Conservation (phyloP, 2,113 vertebrate genomes). For the Rallus limicola region DNA sequence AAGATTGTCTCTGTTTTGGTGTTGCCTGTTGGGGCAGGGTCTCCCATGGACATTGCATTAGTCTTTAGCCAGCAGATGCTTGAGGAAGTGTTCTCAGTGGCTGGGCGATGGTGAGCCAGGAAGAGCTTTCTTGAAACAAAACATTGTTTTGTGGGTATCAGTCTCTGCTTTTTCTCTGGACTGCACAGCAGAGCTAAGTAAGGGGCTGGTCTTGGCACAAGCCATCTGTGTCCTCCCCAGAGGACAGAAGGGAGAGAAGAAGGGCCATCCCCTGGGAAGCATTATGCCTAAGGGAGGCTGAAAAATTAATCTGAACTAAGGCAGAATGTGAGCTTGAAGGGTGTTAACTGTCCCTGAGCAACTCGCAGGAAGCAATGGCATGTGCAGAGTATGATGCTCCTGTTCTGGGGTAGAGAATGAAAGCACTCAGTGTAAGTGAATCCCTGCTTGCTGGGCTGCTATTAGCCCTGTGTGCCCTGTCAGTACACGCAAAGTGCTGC, state of each 20-base stretch:
- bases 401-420: neutral
- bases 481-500: fast-evolving
- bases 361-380: neutral
- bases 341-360: neutral
- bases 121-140: neutral
- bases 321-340: fast-evolving
- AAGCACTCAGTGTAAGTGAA: neutral
- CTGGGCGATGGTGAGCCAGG: neutral
- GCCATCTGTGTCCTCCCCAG: fast-evolving
- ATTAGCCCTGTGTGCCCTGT: fast-evolving
- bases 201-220: neutral
- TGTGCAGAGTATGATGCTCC: neutral
- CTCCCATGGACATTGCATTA: neutral
- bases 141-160: neutral
- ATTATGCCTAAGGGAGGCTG: neutral
- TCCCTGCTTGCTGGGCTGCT: neutral
- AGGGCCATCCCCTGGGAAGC: neutral
- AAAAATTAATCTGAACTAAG: neutral
- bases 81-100: neutral
- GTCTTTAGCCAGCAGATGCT: neutral
- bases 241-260: neutral
- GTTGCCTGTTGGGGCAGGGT: neutral
- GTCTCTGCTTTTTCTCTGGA: neutral
- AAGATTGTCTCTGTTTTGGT: neutral
- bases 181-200: neutral